These are phyloP conservation scores for Oeneis ivallda DNA, from an alignment of 2,888 invertebrate species.

Conservation along the genomic window DNA sequence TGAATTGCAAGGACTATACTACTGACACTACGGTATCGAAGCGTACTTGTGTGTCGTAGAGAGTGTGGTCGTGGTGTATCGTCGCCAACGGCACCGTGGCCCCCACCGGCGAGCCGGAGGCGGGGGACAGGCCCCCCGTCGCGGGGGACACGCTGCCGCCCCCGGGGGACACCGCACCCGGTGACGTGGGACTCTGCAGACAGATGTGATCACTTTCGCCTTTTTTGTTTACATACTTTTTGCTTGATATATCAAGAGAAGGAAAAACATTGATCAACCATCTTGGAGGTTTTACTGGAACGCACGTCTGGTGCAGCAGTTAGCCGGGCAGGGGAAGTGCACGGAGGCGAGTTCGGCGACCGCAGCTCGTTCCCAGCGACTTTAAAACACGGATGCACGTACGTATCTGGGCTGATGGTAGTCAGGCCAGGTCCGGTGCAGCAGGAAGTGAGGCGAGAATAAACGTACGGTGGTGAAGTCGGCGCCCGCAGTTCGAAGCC, in stretches of 20 bases:
- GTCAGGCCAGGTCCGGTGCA: no score
- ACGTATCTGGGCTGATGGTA: constrained; percentile 46
- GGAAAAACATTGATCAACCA: background rate
- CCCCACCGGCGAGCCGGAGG: constrained; percentile 73
- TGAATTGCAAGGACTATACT: background rate
- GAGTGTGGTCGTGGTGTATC: constrained; percentile 55
- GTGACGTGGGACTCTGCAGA: constrained; percentile 67
- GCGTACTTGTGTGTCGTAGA: constrained; percentile 68
- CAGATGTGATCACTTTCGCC: background rate
- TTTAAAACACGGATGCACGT: constrained; percentile 35
- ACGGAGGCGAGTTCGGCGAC: constrained; percentile 87
- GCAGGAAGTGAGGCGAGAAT: no score
- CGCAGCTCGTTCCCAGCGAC: constrained; percentile 72
- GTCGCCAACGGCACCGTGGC: constrained; percentile 63
- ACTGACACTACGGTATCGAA: background rate
- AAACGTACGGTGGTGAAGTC: no score
- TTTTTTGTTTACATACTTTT: background rate
- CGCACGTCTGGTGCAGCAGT: constrained; percentile 84
- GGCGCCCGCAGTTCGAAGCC: no score
- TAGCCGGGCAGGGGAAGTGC: constrained; percentile 86
- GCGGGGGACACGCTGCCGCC: constrained; percentile 69
- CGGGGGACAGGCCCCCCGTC: constrained; percentile 72
- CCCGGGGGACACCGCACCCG: constrained; percentile 62
- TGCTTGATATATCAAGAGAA: background rate
- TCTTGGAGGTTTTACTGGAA: constrained; percentile 65